Percentiles rank a stretch among this genome's conserved stretches.
These are phyloP conservation scores for Papilio dardanus DNA, from an alignment of 1,140 invertebrate species.

Conservation along the genomic window DNA sequence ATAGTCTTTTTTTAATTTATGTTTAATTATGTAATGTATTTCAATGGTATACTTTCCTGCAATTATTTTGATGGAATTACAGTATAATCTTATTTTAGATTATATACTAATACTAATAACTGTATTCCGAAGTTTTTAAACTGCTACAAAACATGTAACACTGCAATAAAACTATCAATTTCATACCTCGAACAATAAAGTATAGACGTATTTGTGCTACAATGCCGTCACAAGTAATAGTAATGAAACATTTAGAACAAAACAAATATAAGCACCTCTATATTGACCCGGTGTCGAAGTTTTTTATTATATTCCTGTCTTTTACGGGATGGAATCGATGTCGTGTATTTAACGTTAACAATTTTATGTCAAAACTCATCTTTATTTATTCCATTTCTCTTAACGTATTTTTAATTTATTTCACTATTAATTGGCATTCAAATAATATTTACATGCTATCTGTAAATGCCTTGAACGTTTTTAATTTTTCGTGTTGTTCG, in stretches of 20 bases:
- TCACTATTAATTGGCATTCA: neutral
- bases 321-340: neutral
- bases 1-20: too few relatives aligned
- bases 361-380: neutral
- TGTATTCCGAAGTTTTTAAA: neutral
- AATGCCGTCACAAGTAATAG: neutral
- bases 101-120: neutral
- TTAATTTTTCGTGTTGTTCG: neutral
- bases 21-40: too few relatives aligned
- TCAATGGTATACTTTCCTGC: neutral
- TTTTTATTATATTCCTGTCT: neutral
- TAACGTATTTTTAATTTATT: neutral
- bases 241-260: neutral
- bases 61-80: conserved; percentile 12
- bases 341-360: neutral
- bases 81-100: neutral
- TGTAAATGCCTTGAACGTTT: neutral
- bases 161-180: neutral
- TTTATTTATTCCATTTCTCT: neutral
- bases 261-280: neutral
- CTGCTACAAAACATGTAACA: neutral
- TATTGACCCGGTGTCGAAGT: neutral
- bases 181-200: neutral
- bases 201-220: neutral
- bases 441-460: neutral